Percentiles rank a stretch among this genome's conserved stretches.
These are phyloP conservation scores for Dasysyrphus albostriatus DNA, from an alignment of 2,888 invertebrate genomes.

Conservation along the genomic window DNA sequence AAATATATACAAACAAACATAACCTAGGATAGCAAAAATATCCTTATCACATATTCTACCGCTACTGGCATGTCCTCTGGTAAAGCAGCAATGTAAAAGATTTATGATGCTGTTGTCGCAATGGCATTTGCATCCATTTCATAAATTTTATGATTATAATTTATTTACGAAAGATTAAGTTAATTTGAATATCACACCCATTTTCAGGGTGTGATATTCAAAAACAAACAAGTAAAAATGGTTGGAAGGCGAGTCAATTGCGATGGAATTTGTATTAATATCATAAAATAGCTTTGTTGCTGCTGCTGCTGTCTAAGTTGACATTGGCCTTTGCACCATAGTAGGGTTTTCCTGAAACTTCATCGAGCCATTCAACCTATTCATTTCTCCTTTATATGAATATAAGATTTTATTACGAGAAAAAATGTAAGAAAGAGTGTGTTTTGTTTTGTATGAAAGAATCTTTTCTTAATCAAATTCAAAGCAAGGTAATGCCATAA, in stretches of 20 bases:
- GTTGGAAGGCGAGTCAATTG: not conserved
- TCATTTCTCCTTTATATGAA: too few species aligned
- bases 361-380: not conserved
- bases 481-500: not conserved
- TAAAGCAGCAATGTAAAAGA: slow-evolving; percentile 46
- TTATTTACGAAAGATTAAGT: slow-evolving; percentile 65
- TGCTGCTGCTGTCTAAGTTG: not conserved
- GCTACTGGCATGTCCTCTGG: too few species aligned
- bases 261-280: slow-evolving; percentile 17
- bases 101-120: slow-evolving; percentile 65
- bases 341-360: too few species aligned
- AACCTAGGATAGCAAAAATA: too few species aligned
- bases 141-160: slow-evolving; percentile 70
- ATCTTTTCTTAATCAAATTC: too few species aligned
- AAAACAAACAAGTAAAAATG: too few species aligned
- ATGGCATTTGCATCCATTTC: slow-evolving; percentile 71
- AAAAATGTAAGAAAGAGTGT: not conserved
- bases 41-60: too few species aligned
- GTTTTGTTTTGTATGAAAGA: not conserved
- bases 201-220: too few species aligned
- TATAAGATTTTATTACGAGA: not conserved
- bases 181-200: too few species aligned
- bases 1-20: too few species aligned
- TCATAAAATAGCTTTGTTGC: not conserved
- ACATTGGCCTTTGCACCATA: too few species aligned